These are phyloP conservation scores for Boloria selene DNA, from an alignment of 2,888 invertebrate genomes.

Conservation along the genomic window DNA sequence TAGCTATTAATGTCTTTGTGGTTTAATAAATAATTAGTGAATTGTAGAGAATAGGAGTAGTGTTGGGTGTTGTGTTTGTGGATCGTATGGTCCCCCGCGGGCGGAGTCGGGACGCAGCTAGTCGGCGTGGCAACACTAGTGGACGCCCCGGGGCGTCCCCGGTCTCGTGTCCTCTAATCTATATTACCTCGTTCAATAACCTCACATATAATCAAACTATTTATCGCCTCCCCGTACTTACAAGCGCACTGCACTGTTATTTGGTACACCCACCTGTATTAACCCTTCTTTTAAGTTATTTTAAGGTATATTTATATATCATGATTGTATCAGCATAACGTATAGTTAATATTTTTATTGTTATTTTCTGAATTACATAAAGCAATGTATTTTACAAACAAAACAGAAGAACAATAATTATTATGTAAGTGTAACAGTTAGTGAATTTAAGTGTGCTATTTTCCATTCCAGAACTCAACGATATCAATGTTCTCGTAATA, in stretches of 20 bases:
- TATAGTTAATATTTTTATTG: slow-evolving; percentile 78
- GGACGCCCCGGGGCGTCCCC: slow-evolving; percentile 36
- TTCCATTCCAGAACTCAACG: slow-evolving; percentile 82
- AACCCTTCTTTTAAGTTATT: slow-evolving; percentile 66
- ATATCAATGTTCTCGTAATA: slow-evolving; percentile 81
- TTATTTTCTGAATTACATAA: slow-evolving; percentile 79
- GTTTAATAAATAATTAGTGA: slow-evolving; percentile 23
- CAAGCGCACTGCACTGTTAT: slow-evolving; percentile 77
- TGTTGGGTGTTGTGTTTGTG: slow-evolving; percentile 13
- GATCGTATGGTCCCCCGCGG: background rate
- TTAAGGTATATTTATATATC: slow-evolving; percentile 57
- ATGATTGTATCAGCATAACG: slow-evolving; percentile 73
- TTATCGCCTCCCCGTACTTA: slow-evolving; percentile 73
- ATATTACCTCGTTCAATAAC: slow-evolving; percentile 76
- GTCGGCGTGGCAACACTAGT: slow-evolving; percentile 29
- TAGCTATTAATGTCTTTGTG: slow-evolving; percentile 20
- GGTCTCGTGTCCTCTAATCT: slow-evolving; percentile 57
- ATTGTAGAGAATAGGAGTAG: slow-evolving; percentile 17
- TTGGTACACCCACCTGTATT: slow-evolving; percentile 71
- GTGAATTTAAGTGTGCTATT: slow-evolving; percentile 83
- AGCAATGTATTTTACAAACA: slow-evolving; percentile 81
- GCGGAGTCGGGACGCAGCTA: slow-evolving; percentile 3
- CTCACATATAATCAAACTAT: slow-evolving; percentile 68
- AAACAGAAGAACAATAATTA: slow-evolving; percentile 83
- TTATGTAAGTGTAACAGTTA: slow-evolving; percentile 82